Evolutionary conservation across 2,797 vertebrate genomes (phyloP), one percentile per base, ranked within the genome.

Genomic region (Bovichtus diacanthus): DNA sequence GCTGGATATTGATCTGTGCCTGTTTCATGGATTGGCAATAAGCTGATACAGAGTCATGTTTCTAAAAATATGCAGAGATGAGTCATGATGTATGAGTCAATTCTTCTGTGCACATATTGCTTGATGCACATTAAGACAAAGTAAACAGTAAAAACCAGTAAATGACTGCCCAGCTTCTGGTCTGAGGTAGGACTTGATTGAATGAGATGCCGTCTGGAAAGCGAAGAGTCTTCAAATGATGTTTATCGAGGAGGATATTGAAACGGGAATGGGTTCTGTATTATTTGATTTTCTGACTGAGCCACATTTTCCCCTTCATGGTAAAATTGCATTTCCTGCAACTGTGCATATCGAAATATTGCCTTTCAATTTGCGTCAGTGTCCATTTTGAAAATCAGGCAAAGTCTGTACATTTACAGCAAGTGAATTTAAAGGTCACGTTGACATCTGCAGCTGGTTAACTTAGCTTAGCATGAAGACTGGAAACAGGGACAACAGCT

Each of bases 281-380:
- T 91, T 80, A 90, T 90, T 90, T 77, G 86, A 92, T 88, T 91
- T 87, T 82, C 51, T 65, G 79, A 80, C 81, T 67, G 64, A 86
- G 74, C 49, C 55, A 74, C 10, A 11, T 62, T 84, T 80, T 54
- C 41, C 60, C 50, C 49, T 49, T 80, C 74, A 49, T 64, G 65
- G 44, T 74, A 59, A 88, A 90, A 90, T 84, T 87, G 67, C 64
- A 84, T 91, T 90, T 90, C 74, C 82, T 82, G 66, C 47, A 80
- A 83, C 27, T 70, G 47, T 78, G 81, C 70, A 76, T 87, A 86
- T 87, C 29, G 13, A 79, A 84, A 80, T 62, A 47, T 41, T 80
- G 50, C 39, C 51, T 69, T 78, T 86, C 66, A 77, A 82, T 83
- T 87, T 81, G 73, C 4, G 25, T 87, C 78, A 63, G 15, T 68